Base-by-base conservation (phyloP, 2,888 invertebrate genomes). In the Hyposoter didymator region DNA sequence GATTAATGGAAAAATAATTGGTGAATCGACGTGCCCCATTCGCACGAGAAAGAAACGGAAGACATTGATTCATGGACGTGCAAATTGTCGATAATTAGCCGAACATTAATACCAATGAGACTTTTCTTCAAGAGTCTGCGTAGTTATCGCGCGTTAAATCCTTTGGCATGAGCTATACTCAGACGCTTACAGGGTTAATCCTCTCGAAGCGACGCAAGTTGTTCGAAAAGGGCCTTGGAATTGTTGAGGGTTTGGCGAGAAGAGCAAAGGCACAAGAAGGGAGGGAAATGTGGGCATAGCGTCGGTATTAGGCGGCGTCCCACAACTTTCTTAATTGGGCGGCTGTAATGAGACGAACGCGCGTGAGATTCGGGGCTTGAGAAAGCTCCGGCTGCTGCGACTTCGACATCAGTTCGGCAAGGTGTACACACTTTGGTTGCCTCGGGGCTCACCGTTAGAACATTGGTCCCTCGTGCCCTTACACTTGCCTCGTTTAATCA, bases 311-410 rank as follows among this genome's bases (percentile, higher is more conserved):
- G 75, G 72, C 62, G 75, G 72, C 62, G 76, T 81, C 62, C 79
- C 78, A 78, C 84, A 87, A 87, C 84, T 88, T 88, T 86, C 82
- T 85, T 89, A 89, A 89, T 88, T 88, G 86, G 87, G 80, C 84
- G 45, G 76, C 64, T 59, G 62, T 35, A 22, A 22, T 67, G 45
- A 67, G 67, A 59, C 67, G 45, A 67, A 67, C 43, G 45, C 22
- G 43, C 45, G 69, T 45, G 22, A 45, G 67, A 8, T 22, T 52
- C 35, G 17, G 8, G 67, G 67, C 19, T 43, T 67, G 47, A 67
- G 69, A 39, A 55, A 85, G 85, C 85, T 85, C 75, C 80, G 55
- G 85, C 59, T 75, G 67, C 28, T 75, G 67, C 28, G 66, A 70
- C 79, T 78, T 76, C 66, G 70, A 70, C 70, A 70, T 52, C 70